Percentiles rank a stretch among this genome's conserved stretches.
phyloP scores from a whole-genome alignment of 2,888 invertebrate species.

The Sinotaia quadrata region DNA sequence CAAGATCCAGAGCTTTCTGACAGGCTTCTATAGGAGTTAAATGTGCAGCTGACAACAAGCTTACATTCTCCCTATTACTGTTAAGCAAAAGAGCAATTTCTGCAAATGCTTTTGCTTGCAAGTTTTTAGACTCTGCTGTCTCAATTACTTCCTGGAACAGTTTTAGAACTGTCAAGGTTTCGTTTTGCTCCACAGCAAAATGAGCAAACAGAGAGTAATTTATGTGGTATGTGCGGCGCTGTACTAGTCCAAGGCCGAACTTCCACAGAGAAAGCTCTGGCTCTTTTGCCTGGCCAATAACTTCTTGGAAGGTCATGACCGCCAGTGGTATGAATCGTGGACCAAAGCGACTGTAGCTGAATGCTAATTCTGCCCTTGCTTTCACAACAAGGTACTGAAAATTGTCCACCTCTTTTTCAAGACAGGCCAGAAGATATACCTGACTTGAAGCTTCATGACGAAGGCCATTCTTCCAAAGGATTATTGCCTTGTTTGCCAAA shows the following conservation, averaged over 20 bases:
- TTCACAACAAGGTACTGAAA: slow-evolving; percentile 7
- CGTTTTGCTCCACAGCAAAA: no score
- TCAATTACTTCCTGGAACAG: neutral
- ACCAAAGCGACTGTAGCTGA: slow-evolving; percentile 10
- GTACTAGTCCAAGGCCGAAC: slow-evolving; percentile 13
- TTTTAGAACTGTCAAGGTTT: neutral
- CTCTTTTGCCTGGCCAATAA: neutral
- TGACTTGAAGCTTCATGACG: neutral
- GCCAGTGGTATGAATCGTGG: neutral
- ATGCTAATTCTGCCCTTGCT: slow-evolving; percentile 24
- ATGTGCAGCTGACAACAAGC: neutral
- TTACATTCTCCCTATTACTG: neutral
- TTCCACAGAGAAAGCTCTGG: slow-evolving; percentile 23
- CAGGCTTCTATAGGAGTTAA: slow-evolving; percentile 8
- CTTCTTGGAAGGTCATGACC: neutral
- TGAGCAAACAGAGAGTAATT: no score
- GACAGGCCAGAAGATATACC: neutral
- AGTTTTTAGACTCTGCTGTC: neutral
- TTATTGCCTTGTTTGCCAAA: slow-evolving; percentile 22
- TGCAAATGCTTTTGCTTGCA: slow-evolving; percentile 14
- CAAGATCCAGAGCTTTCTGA: neutral
- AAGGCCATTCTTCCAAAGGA: neutral
- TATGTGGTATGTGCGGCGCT: no score
- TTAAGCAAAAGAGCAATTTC: slow-evolving; percentile 15
- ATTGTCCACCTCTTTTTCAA: neutral